Percentiles rank a stretch among this genome's conserved stretches.
These are phyloP conservation scores for Harpalus rubripes DNA, from an alignment of 2,888 invertebrate genomes.

Conservation along the genomic window DNA sequence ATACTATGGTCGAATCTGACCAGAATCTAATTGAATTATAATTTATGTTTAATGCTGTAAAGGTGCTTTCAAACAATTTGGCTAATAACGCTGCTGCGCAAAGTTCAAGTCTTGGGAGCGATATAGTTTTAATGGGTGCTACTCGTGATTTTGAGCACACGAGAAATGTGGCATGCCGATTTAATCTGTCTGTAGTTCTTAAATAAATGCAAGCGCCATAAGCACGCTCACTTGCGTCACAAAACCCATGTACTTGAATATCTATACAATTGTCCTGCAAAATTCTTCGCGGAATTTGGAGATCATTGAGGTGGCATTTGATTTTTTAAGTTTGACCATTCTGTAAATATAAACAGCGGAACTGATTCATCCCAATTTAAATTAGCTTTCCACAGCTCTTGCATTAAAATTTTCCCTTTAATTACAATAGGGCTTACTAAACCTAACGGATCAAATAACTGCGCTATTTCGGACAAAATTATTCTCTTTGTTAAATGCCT, in stretches of 20 bases:
- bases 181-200: slow-evolving; percentile 25
- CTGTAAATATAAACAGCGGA: background rate
- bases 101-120: slow-evolving; percentile 25
- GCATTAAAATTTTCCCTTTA: slow-evolving; percentile 23
- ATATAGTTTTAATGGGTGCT: slow-evolving; percentile 25
- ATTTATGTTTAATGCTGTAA: slow-evolving; percentile 12
- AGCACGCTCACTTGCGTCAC: slow-evolving; percentile 27
- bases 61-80: slow-evolving; percentile 8
- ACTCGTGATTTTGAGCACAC: slow-evolving; percentile 46
- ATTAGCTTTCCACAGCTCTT: slow-evolving; percentile 39
- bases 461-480: slow-evolving; percentile 19
- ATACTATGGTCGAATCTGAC: slow-evolving; percentile 20
- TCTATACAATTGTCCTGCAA: background rate
- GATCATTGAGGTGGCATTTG: background rate
- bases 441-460: slow-evolving; percentile 21
- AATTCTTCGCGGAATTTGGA: slow-evolving; percentile 19
- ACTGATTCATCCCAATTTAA: slow-evolving; percentile 50
- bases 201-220: slow-evolving; percentile 43
- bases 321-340: slow-evolving; percentile 23
- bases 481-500: slow-evolving; percentile 25
- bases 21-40: slow-evolving; percentile 8
- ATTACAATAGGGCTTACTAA: slow-evolving; percentile 18
- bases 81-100: slow-evolving; percentile 25
- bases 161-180: background rate
- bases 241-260: slow-evolving; percentile 37